Percentiles rank a stretch among this genome's conserved stretches.
These are phyloP conservation scores for Drosophila sordidula DNA, from an alignment of 2,888 invertebrate genomes.

Conservation along the genomic window DNA sequence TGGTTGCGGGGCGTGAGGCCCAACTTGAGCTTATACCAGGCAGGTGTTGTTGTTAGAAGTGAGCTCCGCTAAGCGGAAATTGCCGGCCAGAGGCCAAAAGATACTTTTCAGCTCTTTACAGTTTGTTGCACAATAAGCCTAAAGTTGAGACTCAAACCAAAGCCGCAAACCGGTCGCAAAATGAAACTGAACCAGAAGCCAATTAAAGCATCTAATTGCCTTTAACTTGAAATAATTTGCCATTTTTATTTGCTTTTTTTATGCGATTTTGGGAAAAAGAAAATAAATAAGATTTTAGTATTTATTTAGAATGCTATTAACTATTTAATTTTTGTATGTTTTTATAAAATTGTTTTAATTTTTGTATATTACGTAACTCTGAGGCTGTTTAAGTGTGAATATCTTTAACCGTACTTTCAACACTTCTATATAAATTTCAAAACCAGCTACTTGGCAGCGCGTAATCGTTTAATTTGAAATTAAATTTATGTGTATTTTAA, in stretches of 20 bases:
- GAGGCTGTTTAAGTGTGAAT: no score
- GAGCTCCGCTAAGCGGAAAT: conserved; percentile 55
- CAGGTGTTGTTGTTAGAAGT: conserved; percentile 37
- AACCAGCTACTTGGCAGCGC: background rate
- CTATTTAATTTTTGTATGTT: background rate
- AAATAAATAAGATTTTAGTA: background rate
- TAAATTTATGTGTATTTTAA: conserved; percentile 16
- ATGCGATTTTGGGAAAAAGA: background rate
- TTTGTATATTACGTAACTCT: background rate
- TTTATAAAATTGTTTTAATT: background rate
- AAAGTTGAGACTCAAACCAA: conserved; percentile 19
- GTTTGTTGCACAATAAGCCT: conserved; percentile 50
- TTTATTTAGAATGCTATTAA: background rate
- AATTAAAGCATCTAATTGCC: conserved; percentile 46
- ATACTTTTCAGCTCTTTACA: conserved; percentile 31
- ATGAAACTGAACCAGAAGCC: conserved; percentile 45
- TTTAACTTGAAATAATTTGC: conserved; percentile 33
- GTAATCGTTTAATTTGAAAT: background rate
- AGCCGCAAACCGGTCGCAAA: conserved; percentile 29
- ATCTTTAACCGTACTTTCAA: no score
- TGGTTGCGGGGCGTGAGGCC: background rate
- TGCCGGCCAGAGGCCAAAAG: conserved; percentile 31
- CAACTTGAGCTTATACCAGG: conserved; percentile 6
- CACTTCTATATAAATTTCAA: background rate
- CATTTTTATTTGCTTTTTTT: conserved; percentile 8